Evolutionary conservation across 2,113 vertebrate species (phyloP).

Genomic region (Eonycteris spelaea): DNA sequence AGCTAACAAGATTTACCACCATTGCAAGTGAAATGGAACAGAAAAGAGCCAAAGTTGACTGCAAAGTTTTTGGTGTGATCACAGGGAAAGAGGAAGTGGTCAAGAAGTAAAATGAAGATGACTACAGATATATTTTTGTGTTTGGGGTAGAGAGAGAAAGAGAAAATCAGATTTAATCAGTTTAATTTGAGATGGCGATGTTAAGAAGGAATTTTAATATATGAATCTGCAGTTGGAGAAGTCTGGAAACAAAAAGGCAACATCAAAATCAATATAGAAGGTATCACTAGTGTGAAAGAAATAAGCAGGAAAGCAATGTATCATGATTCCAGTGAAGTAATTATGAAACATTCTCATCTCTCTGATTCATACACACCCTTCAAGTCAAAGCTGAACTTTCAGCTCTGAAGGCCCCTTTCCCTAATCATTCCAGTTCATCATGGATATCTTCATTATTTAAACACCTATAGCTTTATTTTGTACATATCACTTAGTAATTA

Average conservation of each 20-base stretch:
- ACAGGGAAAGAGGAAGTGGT: not conserved
- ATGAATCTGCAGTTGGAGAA: not conserved
- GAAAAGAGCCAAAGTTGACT: not conserved
- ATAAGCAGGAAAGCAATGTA: not conserved
- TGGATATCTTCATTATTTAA: not conserved
- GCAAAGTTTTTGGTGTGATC: not conserved
- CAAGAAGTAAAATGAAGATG: not conserved
- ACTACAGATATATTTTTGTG: fast-evolving
- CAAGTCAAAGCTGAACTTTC: not conserved
- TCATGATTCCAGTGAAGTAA: fast-evolving
- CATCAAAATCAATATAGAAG: not conserved
- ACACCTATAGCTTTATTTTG: not conserved
- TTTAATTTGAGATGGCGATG: not conserved
- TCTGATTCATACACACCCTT: not conserved
- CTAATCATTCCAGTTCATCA: not conserved
- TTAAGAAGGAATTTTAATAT: not conserved
- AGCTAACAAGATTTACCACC: not conserved
- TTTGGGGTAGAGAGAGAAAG: not conserved
- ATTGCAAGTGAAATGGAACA: not conserved
- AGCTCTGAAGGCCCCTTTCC: not conserved
- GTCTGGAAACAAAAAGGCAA: not conserved
- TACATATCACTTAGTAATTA: not conserved
- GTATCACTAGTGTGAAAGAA: not conserved
- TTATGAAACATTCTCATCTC: not conserved
- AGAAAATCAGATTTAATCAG: not conserved